Percentiles rank a stretch among this genome's conserved stretches.
Conservation (phyloP, 2,888 invertebrate species). For the Cephalotes varians region DNA sequence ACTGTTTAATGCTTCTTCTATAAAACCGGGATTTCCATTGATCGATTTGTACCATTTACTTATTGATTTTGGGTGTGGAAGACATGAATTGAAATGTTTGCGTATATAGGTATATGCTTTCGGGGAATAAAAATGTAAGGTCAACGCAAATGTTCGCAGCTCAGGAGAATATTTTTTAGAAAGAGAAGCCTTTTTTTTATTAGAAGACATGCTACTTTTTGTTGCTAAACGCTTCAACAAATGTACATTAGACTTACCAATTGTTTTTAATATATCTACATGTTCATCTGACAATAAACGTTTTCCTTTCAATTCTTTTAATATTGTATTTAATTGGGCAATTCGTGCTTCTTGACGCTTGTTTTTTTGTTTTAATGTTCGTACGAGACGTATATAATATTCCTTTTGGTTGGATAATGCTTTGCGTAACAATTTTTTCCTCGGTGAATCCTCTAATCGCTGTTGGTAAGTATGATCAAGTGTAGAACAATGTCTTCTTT, state of each 20-base stretch:
- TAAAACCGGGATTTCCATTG: constrained; percentile 7
- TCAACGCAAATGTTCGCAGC: neutral
- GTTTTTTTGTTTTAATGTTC: neutral
- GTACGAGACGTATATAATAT: neutral
- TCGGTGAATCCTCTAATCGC: neutral
- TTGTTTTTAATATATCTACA: neutral
- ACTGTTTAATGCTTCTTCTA: neutral
- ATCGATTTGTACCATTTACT: neutral
- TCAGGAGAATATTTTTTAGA: neutral
- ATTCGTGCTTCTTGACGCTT: neutral
- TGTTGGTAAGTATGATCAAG: neutral
- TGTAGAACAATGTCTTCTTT: too few species aligned
- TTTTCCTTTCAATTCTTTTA: neutral
- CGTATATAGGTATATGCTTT: neutral
- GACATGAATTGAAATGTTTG: neutral
- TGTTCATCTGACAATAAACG: neutral
- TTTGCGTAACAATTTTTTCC: constrained; percentile 2
- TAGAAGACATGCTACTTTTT: too few species aligned
- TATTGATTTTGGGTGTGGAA: neutral
- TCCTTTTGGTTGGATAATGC: neutral
- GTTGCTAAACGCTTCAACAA: too few species aligned
- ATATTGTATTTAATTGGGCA: neutral
- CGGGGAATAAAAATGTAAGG: neutral
- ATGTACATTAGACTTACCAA: too few species aligned
- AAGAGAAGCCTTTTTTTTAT: too few species aligned